Conservation (phyloP, 64 coral and sea anemone species). For the Stichodactyla helianthus region DNA sequence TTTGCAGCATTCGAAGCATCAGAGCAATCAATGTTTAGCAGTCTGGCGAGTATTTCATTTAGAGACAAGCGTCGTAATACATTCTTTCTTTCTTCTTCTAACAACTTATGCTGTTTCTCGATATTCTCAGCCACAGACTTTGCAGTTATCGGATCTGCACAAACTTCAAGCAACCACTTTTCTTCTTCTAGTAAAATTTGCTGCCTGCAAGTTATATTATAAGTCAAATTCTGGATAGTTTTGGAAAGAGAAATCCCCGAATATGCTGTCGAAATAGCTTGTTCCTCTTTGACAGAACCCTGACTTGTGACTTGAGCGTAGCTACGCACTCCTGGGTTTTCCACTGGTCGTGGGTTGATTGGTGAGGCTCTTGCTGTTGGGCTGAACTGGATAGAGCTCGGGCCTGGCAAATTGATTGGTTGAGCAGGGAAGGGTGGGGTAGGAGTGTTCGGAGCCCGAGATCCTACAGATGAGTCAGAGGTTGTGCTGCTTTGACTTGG, state of each 20-base stretch:
- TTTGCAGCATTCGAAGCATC: background rate
- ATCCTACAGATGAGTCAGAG: background rate
- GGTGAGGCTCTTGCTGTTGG: background rate
- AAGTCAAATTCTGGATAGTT: background rate
- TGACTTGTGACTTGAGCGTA: slow-evolving; percentile 3
- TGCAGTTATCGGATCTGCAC: background rate
- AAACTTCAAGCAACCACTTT: slow-evolving; percentile 2
- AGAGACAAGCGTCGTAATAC: background rate
- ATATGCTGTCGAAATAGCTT: background rate
- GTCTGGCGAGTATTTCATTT: background rate
- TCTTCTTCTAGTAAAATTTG: slow-evolving; percentile 2
- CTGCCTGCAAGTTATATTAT: background rate
- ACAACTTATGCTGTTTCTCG: background rate
- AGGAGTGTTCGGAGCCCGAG: background rate
- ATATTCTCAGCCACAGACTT: background rate
- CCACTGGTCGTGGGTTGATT: background rate
- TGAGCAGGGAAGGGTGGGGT: background rate
- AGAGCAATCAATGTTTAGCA: background rate
- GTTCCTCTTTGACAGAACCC: background rate
- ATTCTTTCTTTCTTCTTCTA: background rate
- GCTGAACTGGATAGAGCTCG: too few species aligned
- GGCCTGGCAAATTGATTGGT: background rate
- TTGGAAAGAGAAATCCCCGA: background rate
- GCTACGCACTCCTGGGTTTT: background rate
- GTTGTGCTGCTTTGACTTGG: background rate